Percentiles rank a stretch among this genome's conserved stretches.
phyloP scores from a whole-genome alignment of 2,888 invertebrate species.

The Gerosis bhagava region DNA sequence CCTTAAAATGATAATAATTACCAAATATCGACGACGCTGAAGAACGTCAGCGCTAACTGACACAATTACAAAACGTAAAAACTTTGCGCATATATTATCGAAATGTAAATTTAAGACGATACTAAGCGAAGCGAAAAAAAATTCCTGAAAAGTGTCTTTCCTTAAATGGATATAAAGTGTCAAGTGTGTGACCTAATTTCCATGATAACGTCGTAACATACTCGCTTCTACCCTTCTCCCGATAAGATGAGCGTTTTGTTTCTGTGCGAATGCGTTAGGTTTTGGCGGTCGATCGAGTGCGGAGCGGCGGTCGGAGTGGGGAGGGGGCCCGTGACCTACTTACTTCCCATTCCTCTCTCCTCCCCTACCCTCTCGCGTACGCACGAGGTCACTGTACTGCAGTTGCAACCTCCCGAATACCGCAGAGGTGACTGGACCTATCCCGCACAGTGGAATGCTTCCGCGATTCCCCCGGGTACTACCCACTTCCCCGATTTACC shows the following conservation, averaged over 20 bases:
- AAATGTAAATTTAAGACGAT: no score
- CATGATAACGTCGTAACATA: constrained; percentile 5
- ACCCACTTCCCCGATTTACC: constrained; percentile 28
- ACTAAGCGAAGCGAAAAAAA: no score
- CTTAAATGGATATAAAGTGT: no score
- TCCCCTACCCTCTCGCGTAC: constrained; percentile 69
- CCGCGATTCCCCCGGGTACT: constrained; percentile 19
- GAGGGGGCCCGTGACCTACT: constrained; percentile 58
- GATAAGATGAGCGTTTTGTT: constrained; percentile 36
- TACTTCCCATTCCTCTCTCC: no score
- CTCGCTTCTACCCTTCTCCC: constrained; percentile 9
- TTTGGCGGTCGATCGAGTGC: constrained; percentile 76
- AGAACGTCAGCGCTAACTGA: no score
- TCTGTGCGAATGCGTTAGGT: constrained; percentile 58
- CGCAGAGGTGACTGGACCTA: constrained; percentile 70
- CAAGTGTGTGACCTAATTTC: constrained; percentile 16
- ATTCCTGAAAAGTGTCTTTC: no score
- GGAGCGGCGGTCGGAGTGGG: constrained; percentile 51
- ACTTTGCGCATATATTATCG: no score
- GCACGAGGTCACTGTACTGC: constrained; percentile 81
- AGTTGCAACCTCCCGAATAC: constrained; percentile 71
- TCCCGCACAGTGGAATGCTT: constrained; percentile 30
- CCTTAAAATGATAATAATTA: no score
- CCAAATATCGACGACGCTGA: no score
- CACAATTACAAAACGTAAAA: no score